phyloP scores from a whole-genome alignment of 1,140 invertebrate species.

The Oncopeltus fasciatus region DNA sequence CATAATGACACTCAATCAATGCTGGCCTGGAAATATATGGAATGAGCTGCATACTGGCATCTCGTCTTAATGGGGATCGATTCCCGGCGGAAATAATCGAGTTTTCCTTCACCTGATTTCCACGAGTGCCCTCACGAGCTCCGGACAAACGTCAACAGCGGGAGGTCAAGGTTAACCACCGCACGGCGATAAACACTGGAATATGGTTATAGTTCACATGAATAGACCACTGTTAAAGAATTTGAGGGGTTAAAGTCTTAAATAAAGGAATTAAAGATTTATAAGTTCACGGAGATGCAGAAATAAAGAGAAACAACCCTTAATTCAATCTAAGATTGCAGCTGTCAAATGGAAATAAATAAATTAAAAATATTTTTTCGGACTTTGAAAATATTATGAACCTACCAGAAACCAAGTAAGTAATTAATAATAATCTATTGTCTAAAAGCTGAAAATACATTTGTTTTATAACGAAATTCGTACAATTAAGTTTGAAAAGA shows the following conservation, averaged over 20 bases:
- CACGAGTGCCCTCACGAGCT: neutral
- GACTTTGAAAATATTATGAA: too few species aligned
- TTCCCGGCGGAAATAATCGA: slow-evolving; percentile 2
- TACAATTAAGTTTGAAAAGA: too few species aligned
- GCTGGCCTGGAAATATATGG: too few species aligned
- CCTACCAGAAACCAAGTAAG: too few species aligned
- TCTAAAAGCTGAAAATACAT: too few species aligned
- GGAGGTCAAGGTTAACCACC: neutral
- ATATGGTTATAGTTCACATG: neutral
- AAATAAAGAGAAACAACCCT: neutral
- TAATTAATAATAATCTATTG: too few species aligned
- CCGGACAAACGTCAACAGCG: neutral
- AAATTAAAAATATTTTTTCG: too few species aligned
- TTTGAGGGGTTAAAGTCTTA: neutral
- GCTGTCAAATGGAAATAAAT: too few species aligned
- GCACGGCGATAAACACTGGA: neutral
- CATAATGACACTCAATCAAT: neutral
- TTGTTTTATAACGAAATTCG: too few species aligned
- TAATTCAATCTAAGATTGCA: too few species aligned
- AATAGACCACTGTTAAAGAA: neutral
- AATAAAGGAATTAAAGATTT: neutral
- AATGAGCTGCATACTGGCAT: too few species aligned
- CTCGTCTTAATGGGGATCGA: too few species aligned
- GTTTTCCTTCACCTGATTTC: slow-evolving; percentile 3
- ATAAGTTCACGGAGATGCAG: neutral